Conservation (phyloP, 1,140 invertebrate genomes). For the Ips typographus region DNA sequence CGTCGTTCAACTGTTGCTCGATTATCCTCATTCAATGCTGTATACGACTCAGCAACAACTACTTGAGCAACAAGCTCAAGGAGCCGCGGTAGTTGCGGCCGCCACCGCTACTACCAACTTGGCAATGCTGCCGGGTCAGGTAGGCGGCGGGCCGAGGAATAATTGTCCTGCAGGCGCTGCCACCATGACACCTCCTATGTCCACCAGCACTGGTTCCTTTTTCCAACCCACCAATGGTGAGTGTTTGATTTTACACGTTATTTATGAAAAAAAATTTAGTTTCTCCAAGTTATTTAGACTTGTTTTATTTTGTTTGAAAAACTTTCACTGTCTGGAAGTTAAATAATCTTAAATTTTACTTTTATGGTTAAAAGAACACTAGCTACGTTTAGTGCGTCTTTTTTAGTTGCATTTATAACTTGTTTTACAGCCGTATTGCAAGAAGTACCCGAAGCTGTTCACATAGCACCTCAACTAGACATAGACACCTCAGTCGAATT, state of each 20-base stretch:
- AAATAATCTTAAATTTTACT: neutral
- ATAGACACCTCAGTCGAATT: conserved; percentile 38
- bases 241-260: conserved; percentile 1
- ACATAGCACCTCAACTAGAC: conserved; percentile 50
- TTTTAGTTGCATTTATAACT: too few species aligned
- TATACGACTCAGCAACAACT: conserved; percentile 50
- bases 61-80: conserved; percentile 2
- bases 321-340: neutral
- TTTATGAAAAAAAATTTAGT: neutral
- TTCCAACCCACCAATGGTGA: conserved; percentile 50
- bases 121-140: conserved; percentile 46
- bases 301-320: conserved; percentile 5
- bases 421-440: conserved; percentile 51
- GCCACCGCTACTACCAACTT: conserved; percentile 49
- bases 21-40: conserved; percentile 85
- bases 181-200: conserved; percentile 46
- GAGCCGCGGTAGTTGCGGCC: conserved; percentile 29
- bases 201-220: conserved; percentile 47
- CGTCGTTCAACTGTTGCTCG: conserved; percentile 91
- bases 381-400: too few species aligned
- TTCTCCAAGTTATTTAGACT: neutral
- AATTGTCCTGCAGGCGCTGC: conserved; percentile 38
- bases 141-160: conserved; percentile 41
- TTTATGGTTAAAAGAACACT: neutral
- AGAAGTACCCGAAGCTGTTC: conserved; percentile 59